A percentile compares a stretch with the other conserved stretches of the same genome.
Conservation (phyloP, 1,140 invertebrate genomes). For the Reticulitermes speratus region DNA sequence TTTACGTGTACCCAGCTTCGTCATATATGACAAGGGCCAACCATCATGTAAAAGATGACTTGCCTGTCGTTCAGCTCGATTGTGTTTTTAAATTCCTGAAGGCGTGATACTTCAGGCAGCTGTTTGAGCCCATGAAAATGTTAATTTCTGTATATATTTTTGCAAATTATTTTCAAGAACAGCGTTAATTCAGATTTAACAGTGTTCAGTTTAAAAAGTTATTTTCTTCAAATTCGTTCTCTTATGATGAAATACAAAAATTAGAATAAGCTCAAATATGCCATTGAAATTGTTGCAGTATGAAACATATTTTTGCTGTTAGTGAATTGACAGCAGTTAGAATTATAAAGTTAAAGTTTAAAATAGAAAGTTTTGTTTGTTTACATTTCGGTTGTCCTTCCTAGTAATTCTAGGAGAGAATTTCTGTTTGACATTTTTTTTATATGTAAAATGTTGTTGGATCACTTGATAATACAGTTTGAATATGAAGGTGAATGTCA, state of each 20-base stretch:
- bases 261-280: neutral
- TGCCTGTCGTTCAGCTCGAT: neutral
- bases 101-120: neutral
- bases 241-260: neutral
- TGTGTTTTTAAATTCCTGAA: neutral
- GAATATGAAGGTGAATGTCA: neutral
- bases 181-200: neutral
- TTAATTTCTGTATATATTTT: neutral
- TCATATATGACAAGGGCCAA: neutral
- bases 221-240: neutral
- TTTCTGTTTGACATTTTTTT: neutral
- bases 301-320: neutral
- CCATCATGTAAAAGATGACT: neutral
- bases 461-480: neutral
- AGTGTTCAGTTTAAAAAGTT: neutral
- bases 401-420: neutral
- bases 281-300: neutral
- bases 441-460: neutral
- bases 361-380: neutral
- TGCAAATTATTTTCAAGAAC: neutral
- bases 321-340: neutral
- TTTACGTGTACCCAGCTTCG: neutral
- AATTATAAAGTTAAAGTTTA: neutral
- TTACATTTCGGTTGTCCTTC: neutral
- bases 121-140: neutral